Percentiles rank a stretch among this genome's conserved stretches.
Conservation (phyloP, 1,140 invertebrate genomes). For the Brachionus rubens region DNA sequence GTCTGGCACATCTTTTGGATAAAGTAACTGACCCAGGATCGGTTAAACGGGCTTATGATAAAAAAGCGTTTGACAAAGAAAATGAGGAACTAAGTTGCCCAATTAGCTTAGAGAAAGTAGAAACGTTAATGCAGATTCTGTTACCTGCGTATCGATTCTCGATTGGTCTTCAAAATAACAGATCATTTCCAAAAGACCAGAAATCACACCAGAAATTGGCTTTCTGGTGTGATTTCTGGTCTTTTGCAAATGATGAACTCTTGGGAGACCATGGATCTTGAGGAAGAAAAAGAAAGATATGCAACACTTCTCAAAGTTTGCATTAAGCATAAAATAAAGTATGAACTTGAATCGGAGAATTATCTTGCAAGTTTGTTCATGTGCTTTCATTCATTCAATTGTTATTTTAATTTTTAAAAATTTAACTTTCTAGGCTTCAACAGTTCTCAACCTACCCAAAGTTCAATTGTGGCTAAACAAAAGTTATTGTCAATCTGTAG, state of each 20-base stretch:
- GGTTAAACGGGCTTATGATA: conserved; percentile 12
- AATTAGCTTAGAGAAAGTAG: neutral
- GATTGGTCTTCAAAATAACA: conserved; percentile 1
- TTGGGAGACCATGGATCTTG: conserved; percentile 5
- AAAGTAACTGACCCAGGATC: neutral
- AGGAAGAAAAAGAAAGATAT: conserved; percentile 9
- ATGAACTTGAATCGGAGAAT: neutral
- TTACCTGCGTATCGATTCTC: neutral
- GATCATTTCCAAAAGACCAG: no score
- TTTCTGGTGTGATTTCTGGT: neutral
- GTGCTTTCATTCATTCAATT: neutral
- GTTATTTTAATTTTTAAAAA: neutral
- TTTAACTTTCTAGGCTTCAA: neutral
- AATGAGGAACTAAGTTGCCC: neutral
- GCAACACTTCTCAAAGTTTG: neutral
- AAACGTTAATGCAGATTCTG: conserved; percentile 10
- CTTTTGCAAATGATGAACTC: neutral
- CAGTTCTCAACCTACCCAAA: neutral
- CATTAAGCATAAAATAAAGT: neutral
- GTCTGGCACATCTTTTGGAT: neutral
- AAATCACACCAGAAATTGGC: no score
- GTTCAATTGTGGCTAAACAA: neutral
- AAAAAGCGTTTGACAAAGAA: neutral
- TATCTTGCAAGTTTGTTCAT: neutral
- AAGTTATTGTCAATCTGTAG: neutral